These are phyloP conservation scores for Echeneis naucrates DNA, from an alignment of 2,797 vertebrate species.

Conservation along the genomic window DNA sequence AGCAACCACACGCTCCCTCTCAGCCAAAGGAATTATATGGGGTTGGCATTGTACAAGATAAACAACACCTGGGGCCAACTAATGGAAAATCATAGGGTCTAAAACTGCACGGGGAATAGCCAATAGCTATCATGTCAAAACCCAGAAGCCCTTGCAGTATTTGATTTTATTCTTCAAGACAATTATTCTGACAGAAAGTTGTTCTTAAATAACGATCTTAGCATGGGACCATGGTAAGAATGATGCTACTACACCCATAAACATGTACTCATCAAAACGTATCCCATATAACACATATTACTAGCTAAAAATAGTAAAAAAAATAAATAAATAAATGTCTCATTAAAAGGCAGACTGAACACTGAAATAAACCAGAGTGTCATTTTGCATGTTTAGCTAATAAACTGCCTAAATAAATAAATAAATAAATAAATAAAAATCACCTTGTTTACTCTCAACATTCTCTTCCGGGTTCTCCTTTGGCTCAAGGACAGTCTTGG, in stretches of 20 bases:
- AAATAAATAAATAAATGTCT: too few relatives aligned
- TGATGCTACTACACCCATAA: too few relatives aligned
- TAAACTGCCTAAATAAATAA: too few relatives aligned
- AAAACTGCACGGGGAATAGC: not conserved
- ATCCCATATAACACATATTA: not conserved
- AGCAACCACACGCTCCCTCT: not conserved
- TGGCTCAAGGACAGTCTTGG: conserved; percentile 26
- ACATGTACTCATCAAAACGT: too few relatives aligned
- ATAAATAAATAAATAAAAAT: too few relatives aligned
- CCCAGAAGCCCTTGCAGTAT: not conserved
- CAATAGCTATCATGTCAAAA: not conserved
- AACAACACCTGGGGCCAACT: too few relatives aligned
- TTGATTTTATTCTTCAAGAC: too few relatives aligned
- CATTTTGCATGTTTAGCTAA: not conserved
- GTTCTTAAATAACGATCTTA: not conserved
- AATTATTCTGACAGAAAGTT: not conserved
- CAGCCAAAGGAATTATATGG: not conserved
- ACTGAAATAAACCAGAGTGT: not conserved
- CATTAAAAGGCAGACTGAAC: not conserved
- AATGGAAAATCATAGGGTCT: not conserved
- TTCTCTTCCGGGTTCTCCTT: not conserved
- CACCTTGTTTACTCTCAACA: conserved; percentile 48
- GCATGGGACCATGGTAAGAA: too few relatives aligned
- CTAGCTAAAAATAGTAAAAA: not conserved
- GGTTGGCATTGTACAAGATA: too few relatives aligned